Base-by-base conservation (phyloP, 2,113 vertebrate genomes). In the Eublepharis macularius region DNA sequence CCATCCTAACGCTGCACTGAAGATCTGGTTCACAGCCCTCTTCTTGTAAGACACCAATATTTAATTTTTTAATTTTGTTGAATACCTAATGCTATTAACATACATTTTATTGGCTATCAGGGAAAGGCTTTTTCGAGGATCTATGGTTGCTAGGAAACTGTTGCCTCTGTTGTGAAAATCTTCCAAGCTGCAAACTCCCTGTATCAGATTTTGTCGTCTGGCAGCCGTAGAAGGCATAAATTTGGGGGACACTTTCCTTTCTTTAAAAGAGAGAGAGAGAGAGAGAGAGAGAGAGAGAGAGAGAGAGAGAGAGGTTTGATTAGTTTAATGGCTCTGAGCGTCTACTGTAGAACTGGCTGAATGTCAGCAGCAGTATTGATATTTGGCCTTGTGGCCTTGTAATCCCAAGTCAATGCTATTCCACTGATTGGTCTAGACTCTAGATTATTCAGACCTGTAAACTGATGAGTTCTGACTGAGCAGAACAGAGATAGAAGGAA, bases 71-170 rank as follows among this genome's bases (percentile, higher is more conserved):
- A 76, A 43, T 92, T 89, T 86, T 92, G 89, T 92, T 70, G n/a
- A 87, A 73, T 92, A 87, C 91, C 88, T 91, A 84, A 49, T 87
- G 76, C 81, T 83, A 93, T 93, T 94, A 94, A 94, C 89, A 92
- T 95, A 65, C 60, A 93, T 93, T 94, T 93, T 94, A 94, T 88
- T 93, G 88, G 88, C 88, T 92, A 94, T 92, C 89, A 90, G 88
- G 90, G 84, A 87, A 89, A 92, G 92, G 85, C 92, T 93, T 94
- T 91, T 94, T 93, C 87, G 79, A 92, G 89, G 84, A 94, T 93
- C 88, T 95, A 63, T 91, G 88, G 94, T 95, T 95, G 94, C 94
- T 95, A 94, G 94, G 94, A 94, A 76, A 95, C 94, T 91, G 79
- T 85, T 90, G 84, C 88, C 93, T 94, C 90, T 88, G 14, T 92